These are phyloP conservation scores for Geotrypetes seraphini DNA, from an alignment of 2,797 vertebrate genomes.

Conservation along the genomic window DNA sequence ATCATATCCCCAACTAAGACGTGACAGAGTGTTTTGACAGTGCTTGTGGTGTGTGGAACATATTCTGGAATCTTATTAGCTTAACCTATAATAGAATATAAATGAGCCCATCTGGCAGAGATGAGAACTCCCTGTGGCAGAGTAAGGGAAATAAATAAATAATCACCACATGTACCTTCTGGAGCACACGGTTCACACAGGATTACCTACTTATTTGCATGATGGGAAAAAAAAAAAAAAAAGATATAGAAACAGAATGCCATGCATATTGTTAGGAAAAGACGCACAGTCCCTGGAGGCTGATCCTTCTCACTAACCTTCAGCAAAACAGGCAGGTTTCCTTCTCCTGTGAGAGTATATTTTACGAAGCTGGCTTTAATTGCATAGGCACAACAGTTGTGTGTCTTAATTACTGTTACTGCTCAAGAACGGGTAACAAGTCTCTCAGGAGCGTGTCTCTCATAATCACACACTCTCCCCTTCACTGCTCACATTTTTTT, in stretches of 20 bases:
- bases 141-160: slow-evolving; percentile 30
- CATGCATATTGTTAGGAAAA: slow-evolving; percentile 46
- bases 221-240: no score
- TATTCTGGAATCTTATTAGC: slow-evolving; percentile 63
- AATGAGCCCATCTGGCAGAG: slow-evolving; percentile 70
- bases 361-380: slow-evolving; percentile 64
- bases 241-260: slow-evolving; percentile 51
- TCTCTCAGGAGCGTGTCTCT: slow-evolving; percentile 53
- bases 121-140: slow-evolving; percentile 64
- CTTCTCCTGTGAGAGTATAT: slow-evolving; percentile 40
- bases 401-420: slow-evolving; percentile 68
- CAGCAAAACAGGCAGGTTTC: slow-evolving; percentile 42
- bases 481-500: slow-evolving; percentile 21
- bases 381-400: slow-evolving; percentile 65
- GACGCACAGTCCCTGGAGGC: slow-evolving; percentile 46
- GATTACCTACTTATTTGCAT: slow-evolving; percentile 60
- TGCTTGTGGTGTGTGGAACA: slow-evolving; percentile 61
- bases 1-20: slow-evolving; percentile 44
- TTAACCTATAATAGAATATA: slow-evolving; percentile 76
- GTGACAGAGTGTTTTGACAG: slow-evolving; percentile 57
- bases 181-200: slow-evolving; percentile 62
- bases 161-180: slow-evolving; percentile 52
- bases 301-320: slow-evolving; percentile 60
- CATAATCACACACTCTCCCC: slow-evolving; percentile 46
- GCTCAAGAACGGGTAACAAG: slow-evolving; percentile 54